Conservation (phyloP, 2,113 vertebrate genomes). For the Synchiropus splendidus region DNA sequence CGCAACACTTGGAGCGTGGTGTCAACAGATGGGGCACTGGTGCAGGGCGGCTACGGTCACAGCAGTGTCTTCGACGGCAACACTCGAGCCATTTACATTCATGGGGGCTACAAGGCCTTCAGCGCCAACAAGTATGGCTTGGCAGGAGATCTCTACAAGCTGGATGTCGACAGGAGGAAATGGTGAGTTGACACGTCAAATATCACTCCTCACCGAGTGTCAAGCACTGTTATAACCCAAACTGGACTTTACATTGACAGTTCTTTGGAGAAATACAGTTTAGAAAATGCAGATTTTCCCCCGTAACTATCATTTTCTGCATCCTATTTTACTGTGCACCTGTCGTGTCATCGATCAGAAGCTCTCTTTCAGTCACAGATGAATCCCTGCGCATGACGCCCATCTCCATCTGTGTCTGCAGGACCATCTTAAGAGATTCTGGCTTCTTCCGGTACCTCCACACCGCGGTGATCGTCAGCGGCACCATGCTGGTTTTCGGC, state of each 20-base stretch:
- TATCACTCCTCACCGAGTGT: too few relatives aligned
- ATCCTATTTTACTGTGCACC: too few relatives aligned
- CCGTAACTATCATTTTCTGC: too few relatives aligned
- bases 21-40: conserved; percentile 77
- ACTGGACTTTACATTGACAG: too few relatives aligned
- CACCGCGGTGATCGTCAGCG: conserved; percentile 82
- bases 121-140: conserved; percentile 93
- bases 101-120: conserved; percentile 96
- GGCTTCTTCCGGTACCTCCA: conserved; percentile 92
- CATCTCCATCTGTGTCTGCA: conserved; percentile 33
- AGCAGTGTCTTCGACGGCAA: conserved; percentile 85
- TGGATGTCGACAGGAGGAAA: conserved; percentile 75
- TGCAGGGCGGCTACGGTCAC: conserved; percentile 94
- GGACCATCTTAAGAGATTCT: conserved; percentile 90
- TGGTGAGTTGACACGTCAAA: conserved; percentile 72
- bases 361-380: too few relatives aligned
- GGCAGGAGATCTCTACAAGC: conserved; percentile 89
- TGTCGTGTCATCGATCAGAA: too few relatives aligned
- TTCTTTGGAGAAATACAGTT: too few relatives aligned
- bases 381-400: too few relatives aligned
- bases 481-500: conserved; percentile 91
- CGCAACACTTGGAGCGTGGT: conserved; percentile 79
- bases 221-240: too few relatives aligned
- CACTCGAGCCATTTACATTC: conserved; percentile 79
- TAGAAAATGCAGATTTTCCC: too few relatives aligned